Conservation (phyloP, 2,113 vertebrate genomes). For the Catharus fuscescens region DNA sequence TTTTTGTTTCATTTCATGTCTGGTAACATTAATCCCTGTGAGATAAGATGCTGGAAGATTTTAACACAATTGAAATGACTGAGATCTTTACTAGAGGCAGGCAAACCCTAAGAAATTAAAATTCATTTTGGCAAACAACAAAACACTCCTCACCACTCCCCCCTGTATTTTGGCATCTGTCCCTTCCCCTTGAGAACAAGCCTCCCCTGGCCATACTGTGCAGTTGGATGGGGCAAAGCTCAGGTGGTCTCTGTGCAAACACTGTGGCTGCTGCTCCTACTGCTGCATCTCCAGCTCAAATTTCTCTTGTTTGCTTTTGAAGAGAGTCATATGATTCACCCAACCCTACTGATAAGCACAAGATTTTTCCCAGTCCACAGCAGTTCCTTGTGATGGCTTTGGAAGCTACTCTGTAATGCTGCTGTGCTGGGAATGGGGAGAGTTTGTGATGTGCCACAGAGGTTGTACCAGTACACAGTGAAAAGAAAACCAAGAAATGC, state of each 20-base stretch:
- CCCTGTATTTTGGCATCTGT: not conserved
- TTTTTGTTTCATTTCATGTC: slow-evolving; percentile 24
- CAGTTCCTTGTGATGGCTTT: not conserved
- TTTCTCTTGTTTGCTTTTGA: not conserved
- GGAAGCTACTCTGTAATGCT: not conserved
- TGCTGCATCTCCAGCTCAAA: not conserved
- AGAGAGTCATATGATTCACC: not conserved
- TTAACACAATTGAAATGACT: not conserved
- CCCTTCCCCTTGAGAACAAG: not conserved
- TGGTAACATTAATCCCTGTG: not conserved
- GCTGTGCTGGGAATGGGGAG: not conserved
- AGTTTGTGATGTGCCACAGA: not conserved
- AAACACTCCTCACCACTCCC: not conserved
- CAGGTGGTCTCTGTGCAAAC: not conserved
- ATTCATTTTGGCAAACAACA: not conserved
- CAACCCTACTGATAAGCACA: not conserved
- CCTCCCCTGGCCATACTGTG: not conserved
- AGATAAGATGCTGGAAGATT: slow-evolving; percentile 14
- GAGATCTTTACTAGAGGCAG: slow-evolving; percentile 2
- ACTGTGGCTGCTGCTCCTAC: not conserved
- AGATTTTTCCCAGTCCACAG: not conserved
- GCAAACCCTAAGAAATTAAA: slow-evolving; percentile 7
- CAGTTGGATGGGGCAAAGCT: not conserved
- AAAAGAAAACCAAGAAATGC: not conserved
- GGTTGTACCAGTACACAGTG: not conserved